phyloP scores from a whole-genome alignment of 1,140 invertebrate species.

The Panagrolaimus sp. region DNA sequence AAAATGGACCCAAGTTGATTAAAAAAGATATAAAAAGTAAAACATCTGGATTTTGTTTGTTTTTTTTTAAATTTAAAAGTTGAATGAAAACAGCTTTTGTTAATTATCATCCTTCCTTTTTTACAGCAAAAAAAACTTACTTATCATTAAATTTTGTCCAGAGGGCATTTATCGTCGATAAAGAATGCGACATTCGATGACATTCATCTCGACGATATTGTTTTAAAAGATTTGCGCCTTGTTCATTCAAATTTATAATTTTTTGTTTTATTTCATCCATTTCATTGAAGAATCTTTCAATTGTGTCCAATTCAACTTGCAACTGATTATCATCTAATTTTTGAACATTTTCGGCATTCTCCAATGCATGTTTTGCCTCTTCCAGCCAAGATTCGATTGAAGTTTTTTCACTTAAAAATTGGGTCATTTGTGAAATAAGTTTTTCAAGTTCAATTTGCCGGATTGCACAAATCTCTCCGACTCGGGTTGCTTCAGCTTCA shows the following conservation, averaged over 20 bases:
- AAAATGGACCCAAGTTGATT: too few relatives aligned
- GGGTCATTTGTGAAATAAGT: neutral
- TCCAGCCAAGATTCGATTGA: neutral
- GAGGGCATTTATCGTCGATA: slow-evolving; percentile 49
- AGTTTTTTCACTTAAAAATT: neutral
- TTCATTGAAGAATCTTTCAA: slow-evolving; percentile 31
- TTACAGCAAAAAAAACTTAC: slow-evolving; percentile 33
- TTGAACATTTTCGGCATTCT: neutral
- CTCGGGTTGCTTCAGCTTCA: neutral
- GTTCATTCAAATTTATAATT: slow-evolving; percentile 35
- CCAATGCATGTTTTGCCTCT: neutral
- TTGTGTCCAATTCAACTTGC: neutral
- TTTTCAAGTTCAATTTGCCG: slow-evolving; percentile 1
- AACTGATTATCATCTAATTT: slow-evolving; percentile 6
- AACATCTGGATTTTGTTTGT: neutral
- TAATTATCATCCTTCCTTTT: too few relatives aligned
- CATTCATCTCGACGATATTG: slow-evolving; percentile 47
- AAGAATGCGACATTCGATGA: slow-evolving; percentile 51
- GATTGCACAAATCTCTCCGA: neutral
- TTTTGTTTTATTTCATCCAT: slow-evolving; percentile 36
- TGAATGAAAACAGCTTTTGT: too few relatives aligned
- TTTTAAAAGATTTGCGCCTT: slow-evolving; percentile 43
- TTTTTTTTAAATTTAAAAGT: slow-evolving; percentile 10
- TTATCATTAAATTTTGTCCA: slow-evolving; percentile 59
- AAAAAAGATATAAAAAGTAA: too few relatives aligned